Base-by-base conservation (phyloP, 1,140 invertebrate genomes). In the Drosophila tani region DNA sequence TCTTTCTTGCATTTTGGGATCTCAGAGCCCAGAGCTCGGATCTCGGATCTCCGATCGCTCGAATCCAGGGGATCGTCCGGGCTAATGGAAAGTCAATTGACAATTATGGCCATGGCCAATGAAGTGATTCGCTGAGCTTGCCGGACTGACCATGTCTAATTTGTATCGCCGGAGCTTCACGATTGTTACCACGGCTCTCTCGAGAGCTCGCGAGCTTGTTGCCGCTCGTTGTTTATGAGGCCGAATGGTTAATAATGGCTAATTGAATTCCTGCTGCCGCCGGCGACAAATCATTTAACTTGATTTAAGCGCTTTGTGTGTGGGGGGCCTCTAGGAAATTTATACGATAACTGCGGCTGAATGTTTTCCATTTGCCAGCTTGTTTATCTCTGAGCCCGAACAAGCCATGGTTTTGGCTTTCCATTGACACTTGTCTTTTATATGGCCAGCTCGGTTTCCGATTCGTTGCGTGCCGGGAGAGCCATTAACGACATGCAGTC, bases 11-110 rank as follows among this genome's bases (percentile, higher is more conserved):
- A n/a, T 21, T 21, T 73, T 17, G 53, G 46, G 29, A 55, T 55
- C 32, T 40, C 29, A 32, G 29, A 32, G 2, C 29, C 7, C 29
- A 7, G 29, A 29, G 6, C 19, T 19, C 17, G 14, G 7, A 56
- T 24, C 53, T 40, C 53, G 19, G 38, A 24, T 35, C 32, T 32
- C 7, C 8, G 32, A 32, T 32, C 32, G 24, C 53, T 24, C 35
- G 35, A 24, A 24, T 60, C 53, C 55, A 29, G 47, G 40, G 56
- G 49, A 88, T 78, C 81, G 79, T 78, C 84, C 73, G 67, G 87
- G 74, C 77, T 81, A 87, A 84, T 92, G 79, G 91, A 91, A 91
- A 91, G 90, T 91, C 91, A 91, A 92, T 92, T 92, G 91, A 91
- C 86, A 92, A 91, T 92, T 91, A 91, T 91, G 85, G 65, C 75